Evolutionary conservation across 2,888 invertebrate genomes (phyloP).

Genomic region (Lycophotia porphyrea): DNA sequence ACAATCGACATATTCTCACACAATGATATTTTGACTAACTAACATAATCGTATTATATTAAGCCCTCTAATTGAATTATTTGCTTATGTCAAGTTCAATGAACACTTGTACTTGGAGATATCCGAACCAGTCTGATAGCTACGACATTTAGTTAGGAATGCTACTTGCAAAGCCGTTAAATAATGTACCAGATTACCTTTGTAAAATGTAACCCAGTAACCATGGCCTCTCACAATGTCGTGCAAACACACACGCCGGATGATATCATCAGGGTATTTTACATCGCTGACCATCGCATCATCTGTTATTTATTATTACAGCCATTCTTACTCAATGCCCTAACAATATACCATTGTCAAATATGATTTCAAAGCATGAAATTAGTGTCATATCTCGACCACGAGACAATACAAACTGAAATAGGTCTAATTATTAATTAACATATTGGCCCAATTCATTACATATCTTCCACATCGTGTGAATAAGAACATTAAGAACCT

Average conservation of each 20-base stretch:
- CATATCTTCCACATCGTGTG: slow-evolving; percentile 50
- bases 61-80: slow-evolving; percentile 66
- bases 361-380: slow-evolving; percentile 55
- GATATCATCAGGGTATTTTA: slow-evolving; percentile 78
- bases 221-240: slow-evolving; percentile 70
- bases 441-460: slow-evolving; percentile 58
- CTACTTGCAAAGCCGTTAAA: slow-evolving; percentile 59
- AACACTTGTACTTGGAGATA: slow-evolving; percentile 55
- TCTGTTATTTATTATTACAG: slow-evolving; percentile 67
- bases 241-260: slow-evolving; percentile 70
- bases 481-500: slow-evolving; percentile 50
- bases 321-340: slow-evolving; percentile 48
- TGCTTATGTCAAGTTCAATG: slow-evolving; percentile 62
- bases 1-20: slow-evolving; percentile 30
- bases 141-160: slow-evolving; percentile 45
- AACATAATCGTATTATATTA: slow-evolving; percentile 65
- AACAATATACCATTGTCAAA: slow-evolving; percentile 65
- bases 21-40: slow-evolving; percentile 48
- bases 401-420: slow-evolving; percentile 58
- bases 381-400: slow-evolving; percentile 55
- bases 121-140: slow-evolving; percentile 47
- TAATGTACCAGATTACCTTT: slow-evolving; percentile 74
- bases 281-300: slow-evolving; percentile 72
- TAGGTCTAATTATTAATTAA: slow-evolving; percentile 56
- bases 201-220: slow-evolving; percentile 70